Evolutionary conservation across 1,140 invertebrate species (phyloP).

Genomic region (Heliothis subflexa): DNA sequence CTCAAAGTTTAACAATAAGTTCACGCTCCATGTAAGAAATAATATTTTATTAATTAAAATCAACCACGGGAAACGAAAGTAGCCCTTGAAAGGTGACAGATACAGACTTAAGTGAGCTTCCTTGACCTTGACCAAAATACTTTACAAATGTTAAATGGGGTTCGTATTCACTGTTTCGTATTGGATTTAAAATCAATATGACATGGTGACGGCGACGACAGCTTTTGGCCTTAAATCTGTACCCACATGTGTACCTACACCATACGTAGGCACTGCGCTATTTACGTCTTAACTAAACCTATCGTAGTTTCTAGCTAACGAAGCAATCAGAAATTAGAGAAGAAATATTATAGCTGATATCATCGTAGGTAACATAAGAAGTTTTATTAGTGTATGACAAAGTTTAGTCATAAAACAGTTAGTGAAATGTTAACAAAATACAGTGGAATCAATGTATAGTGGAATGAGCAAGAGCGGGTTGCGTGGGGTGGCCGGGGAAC

Average conservation of each 20-base stretch:
- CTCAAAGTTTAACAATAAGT: too few relatives aligned
- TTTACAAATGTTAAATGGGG: not conserved
- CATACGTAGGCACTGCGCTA: too few relatives aligned
- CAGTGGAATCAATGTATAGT: conserved; percentile 62
- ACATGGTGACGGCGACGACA: not conserved
- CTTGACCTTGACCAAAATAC: not conserved
- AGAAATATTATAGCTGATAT: not conserved
- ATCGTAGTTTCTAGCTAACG: not conserved
- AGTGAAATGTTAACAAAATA: conserved; percentile 48
- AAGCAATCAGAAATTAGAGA: not conserved
- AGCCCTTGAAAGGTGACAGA: not conserved
- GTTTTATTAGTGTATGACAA: not conserved
- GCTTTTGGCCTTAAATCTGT: not conserved
- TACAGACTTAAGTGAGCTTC: not conserved
- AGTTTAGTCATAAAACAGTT: conserved; percentile 24
- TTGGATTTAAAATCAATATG: conserved; percentile 5
- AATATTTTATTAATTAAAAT: too few relatives aligned
- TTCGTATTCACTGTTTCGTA: not conserved
- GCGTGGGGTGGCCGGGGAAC: conserved; percentile 56
- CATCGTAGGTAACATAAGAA: not conserved
- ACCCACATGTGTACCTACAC: not conserved
- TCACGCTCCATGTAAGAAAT: too few relatives aligned
- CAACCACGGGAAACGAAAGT: not conserved
- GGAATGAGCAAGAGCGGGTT: conserved; percentile 55
- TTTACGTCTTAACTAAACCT: not conserved